Percentiles rank a stretch among this genome's conserved stretches.
Evolutionary conservation across 2,888 invertebrate genomes (phyloP).

Genomic region (Thecocarcelia acutangulata): DNA sequence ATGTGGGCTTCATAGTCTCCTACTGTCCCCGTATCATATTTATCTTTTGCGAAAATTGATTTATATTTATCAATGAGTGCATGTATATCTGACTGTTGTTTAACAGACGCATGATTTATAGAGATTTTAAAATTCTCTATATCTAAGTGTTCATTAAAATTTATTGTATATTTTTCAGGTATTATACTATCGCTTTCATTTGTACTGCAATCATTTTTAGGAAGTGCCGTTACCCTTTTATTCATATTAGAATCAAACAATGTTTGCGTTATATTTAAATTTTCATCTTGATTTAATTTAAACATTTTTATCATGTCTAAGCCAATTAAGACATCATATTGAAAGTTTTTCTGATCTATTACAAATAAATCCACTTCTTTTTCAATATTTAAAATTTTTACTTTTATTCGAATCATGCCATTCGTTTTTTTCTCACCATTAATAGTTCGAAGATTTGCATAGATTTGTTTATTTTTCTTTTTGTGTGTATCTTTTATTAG

Average conservation of each 20-base stretch:
- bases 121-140: no score
- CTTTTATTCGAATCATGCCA: constrained; percentile 59
- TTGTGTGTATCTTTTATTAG: constrained; percentile 46
- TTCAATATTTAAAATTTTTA: constrained; percentile 67
- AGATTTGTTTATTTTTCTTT: constrained; percentile 12
- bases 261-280: constrained; percentile 55
- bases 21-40: constrained; percentile 71
- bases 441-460: constrained; percentile 58
- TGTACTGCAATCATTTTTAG: not conserved
- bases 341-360: constrained; percentile 52
- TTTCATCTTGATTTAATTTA: constrained; percentile 58
- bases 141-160: constrained; percentile 15
- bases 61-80: constrained; percentile 70
- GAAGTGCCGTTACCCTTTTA: no score
- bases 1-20: constrained; percentile 72
- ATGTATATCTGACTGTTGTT: constrained; percentile 53
- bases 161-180: constrained; percentile 48
- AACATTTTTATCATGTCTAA: constrained; percentile 56
- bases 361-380: constrained; percentile 59
- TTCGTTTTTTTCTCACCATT: constrained; percentile 66
- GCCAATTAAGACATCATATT: constrained; percentile 67
- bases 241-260: no score
- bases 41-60: constrained; percentile 71
- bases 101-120: no score
- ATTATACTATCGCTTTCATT: not conserved